Base-by-base conservation (phyloP, 1,140 invertebrate genomes). In the Cryptotermes secundus region DNA sequence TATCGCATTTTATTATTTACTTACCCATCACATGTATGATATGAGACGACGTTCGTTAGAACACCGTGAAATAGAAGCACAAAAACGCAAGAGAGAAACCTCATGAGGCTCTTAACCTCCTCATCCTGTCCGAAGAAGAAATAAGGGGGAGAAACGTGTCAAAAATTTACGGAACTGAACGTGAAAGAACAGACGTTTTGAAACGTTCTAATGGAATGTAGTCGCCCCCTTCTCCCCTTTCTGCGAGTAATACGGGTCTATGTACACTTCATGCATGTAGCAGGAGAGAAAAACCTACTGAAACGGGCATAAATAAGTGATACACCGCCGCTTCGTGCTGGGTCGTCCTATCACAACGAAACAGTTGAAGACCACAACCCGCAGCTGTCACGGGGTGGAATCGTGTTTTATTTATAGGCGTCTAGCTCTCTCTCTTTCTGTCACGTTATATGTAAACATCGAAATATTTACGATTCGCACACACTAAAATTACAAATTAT, bases 141-240 rank as follows among this genome's bases (percentile, higher is more conserved):
- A 45, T 4, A 38, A 3, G 3, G 34, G 22, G 31, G 81, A 53
- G 42, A 45, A 45, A 82, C 81, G 81, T 42, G 81, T 82, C 81
- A 82, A 82, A 82, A 82, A 82, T 82, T 82, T 82, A 82, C 81
- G 24, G 81, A 82, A 82, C 45, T 82, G 81, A 45, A 82, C 81
- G 81, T 42, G 31, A 82, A 82, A 38, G 81, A 45, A 45, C 81
- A 36, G 81, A 82, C 81, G 81, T 82, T 82, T 82, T 82, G 81
- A 82, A 82, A 82, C 42, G 4, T 65, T 42, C 36, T 82, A 82
- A 82, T 82, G 81, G 81, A 82, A 82, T 82, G 45, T 38, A 38
- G 81, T 14, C 59, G n/a, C 59, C 59, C 59, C n/a, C 59, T 65
- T 31, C 45, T 49, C 59, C 59, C 59, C n/a, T 65, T 65, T 31